Evolutionary conservation across 2,113 vertebrate genomes (phyloP).

Genomic region (Colaptes auratus): DNA sequence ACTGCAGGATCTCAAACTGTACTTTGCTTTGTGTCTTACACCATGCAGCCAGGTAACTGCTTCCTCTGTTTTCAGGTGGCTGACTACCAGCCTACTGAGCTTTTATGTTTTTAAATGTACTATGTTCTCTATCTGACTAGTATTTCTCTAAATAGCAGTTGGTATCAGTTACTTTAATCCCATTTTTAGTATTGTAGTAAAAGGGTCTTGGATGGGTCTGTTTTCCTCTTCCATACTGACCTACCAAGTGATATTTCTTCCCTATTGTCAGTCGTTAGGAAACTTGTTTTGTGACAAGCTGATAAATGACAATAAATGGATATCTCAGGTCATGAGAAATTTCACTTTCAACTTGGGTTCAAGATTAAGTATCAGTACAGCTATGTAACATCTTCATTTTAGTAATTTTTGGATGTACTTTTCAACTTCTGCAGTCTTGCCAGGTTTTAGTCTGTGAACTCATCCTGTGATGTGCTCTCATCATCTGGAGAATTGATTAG

Average conservation of each 20-base stretch:
- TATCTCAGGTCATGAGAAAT: background rate
- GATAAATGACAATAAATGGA: background rate
- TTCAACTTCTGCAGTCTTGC: background rate
- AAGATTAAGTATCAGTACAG: background rate
- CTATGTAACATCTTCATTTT: background rate
- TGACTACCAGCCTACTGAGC: background rate
- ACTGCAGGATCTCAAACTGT: background rate
- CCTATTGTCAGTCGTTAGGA: background rate
- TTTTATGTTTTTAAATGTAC: background rate
- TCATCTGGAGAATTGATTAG: background rate
- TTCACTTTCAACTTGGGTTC: background rate
- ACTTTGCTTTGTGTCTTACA: background rate
- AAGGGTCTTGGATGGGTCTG: background rate
- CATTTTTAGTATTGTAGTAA: background rate
- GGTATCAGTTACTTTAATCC: background rate
- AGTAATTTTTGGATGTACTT: background rate
- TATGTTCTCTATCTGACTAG: background rate
- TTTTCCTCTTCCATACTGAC: background rate
- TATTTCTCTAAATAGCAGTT: no score
- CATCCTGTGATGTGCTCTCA: rapidly evolving
- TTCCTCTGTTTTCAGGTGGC: background rate
- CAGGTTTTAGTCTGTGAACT: background rate
- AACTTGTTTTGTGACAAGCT: background rate
- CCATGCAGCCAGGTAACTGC: background rate
- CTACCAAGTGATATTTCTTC: background rate